Conservation (phyloP, 2,888 invertebrate species). For the Myathropa florea region DNA sequence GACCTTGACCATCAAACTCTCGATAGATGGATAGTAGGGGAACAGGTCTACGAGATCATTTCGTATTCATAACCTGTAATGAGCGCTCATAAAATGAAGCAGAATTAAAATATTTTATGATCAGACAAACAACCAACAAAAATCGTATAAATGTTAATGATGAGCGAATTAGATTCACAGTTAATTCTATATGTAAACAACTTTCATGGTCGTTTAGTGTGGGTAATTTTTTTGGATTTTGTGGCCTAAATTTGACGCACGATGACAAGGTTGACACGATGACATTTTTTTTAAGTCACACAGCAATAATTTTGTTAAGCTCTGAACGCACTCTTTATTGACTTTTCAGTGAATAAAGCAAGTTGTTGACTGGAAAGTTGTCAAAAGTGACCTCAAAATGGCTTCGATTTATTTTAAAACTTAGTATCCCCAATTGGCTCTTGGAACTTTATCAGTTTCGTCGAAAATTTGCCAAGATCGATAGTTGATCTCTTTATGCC, state of each 20-base stretch:
- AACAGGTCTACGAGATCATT: constrained; percentile 10
- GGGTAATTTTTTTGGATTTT: not conserved
- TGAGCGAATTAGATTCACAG: not conserved
- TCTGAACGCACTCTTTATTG: too few relatives aligned
- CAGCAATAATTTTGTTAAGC: too few relatives aligned
- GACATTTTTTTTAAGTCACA: too few relatives aligned
- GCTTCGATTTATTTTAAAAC: too few relatives aligned
- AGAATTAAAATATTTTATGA: not conserved
- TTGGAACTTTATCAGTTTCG: too few relatives aligned
- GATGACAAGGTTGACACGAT: not conserved
- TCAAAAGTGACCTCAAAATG: too few relatives aligned
- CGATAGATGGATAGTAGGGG: not conserved
- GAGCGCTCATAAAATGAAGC: not conserved
- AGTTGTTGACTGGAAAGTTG: too few relatives aligned
- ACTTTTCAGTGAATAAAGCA: too few relatives aligned
- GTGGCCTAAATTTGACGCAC: not conserved
- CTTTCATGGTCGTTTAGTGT: not conserved
- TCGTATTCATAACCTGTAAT: constrained; percentile 1
- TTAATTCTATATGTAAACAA: not conserved
- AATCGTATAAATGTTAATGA: not conserved
- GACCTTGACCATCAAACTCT: constrained; percentile 51
- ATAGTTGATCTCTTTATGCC: too few relatives aligned
- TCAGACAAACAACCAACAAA: not conserved
- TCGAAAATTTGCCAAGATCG: too few relatives aligned
- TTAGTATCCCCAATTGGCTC: too few relatives aligned